These are phyloP conservation scores for Araneus ventricosus DNA, from an alignment of 1,140 invertebrate genomes.

Conservation along the genomic window DNA sequence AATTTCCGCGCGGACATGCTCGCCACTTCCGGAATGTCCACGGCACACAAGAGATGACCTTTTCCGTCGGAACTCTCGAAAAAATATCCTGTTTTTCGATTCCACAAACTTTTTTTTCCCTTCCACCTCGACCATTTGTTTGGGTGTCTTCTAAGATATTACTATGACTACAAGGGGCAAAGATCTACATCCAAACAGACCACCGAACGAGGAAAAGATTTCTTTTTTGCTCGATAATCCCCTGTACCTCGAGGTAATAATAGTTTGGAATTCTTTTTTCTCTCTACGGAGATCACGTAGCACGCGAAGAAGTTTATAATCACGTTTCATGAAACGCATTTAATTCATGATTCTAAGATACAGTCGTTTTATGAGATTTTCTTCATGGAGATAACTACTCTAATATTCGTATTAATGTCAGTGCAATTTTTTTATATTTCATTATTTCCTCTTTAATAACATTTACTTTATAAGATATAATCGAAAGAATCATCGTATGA, in stretches of 20 bases:
- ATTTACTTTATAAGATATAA: background rate
- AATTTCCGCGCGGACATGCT: constrained; percentile 50
- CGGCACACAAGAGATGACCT: constrained; percentile 9
- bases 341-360: background rate
- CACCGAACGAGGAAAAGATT: constrained; percentile 10
- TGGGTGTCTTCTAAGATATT: constrained; percentile 37
- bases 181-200: constrained; percentile 38
- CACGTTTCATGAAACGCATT: background rate
- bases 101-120: background rate
- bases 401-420: background rate
- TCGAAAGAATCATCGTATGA: background rate
- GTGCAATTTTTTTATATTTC: background rate
- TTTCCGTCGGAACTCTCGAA: background rate
- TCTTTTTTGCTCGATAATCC: background rate
- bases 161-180: constrained; percentile 56
- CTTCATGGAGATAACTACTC: background rate
- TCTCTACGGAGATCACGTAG: background rate
- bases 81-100: background rate
- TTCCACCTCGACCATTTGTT: background rate
- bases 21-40: constrained; percentile 47
- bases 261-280: background rate
- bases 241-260: background rate
- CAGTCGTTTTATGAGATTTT: background rate
- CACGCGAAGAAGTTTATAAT: background rate
- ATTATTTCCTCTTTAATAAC: background rate